Base-by-base conservation (phyloP, 2,113 vertebrate species). In the Takifugu flavidus region DNA sequence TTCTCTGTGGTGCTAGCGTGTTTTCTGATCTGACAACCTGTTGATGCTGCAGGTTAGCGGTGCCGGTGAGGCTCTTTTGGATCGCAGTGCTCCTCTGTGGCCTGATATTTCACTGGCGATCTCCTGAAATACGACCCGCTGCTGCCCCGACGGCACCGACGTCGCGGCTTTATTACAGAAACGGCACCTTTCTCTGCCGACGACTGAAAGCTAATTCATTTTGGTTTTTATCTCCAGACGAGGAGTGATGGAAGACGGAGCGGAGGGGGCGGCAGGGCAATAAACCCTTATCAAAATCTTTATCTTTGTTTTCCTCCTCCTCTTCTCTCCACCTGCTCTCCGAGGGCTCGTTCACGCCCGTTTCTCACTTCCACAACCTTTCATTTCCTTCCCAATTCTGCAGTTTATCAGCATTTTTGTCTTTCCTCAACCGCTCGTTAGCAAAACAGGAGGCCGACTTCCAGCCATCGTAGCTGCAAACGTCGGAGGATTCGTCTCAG, bases 231-330 rank as follows among this genome's bases (percentile, higher is more conserved):
- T 74, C 59, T 80, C 49, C 25, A 57, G 54, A 56, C 58, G 70
- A 44, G 72, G 53, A 66, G 64, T 62, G 25, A 50, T 42, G 39
- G 29, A 55, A 42, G 31, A 51, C n/a, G 29, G n/a, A 53, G 27
- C 26, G 8, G 28, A 34, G 25, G 25, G 44, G 25, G 53, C 39
- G 56, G 56, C 28, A 55, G 59, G 51, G 54, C 72, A 71, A 79
- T 67, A 75, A 67, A 64, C 47, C 47, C 64, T 64, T 75, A 77
- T 86, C 75, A 78, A 60, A 79, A 66, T 72, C 49, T 82, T 73
- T 69, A 84, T 82, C 79, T 75, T 72, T 68, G 65, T 76, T 78
- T 66, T 34, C 56, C 25, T 29, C 46, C 12, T 54, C 68, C 55
- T 67, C 60, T 60, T 77, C 68, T 75, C 45, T 64, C 63, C 68